Percentiles rank a stretch among this genome's conserved stretches.
Conservation (phyloP, 2,797 vertebrate genomes). For the Otus scops region DNA sequence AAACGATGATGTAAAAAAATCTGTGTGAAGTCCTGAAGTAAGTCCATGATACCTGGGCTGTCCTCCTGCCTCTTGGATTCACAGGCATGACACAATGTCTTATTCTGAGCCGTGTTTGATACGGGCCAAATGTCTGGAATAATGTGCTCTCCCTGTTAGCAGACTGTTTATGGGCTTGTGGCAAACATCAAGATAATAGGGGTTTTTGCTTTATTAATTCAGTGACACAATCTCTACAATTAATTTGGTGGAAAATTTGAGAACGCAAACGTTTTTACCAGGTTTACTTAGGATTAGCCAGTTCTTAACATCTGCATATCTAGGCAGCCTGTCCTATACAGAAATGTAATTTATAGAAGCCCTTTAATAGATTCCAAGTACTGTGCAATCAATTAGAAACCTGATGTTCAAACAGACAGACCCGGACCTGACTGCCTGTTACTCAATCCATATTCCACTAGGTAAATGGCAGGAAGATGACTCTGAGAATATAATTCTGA, state of each 20-base stretch:
- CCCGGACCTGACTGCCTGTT: neutral
- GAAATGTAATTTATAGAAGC: neutral
- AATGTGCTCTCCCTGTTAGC: neutral
- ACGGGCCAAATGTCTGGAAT: neutral
- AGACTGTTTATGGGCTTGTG: neutral
- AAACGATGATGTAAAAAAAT: neutral
- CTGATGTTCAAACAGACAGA: neutral
- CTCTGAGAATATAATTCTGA: neutral
- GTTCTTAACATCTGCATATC: neutral
- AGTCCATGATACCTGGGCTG: neutral
- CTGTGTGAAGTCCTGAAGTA: neutral
- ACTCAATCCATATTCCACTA: neutral
- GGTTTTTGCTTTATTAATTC: neutral
- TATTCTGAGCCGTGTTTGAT: neutral
- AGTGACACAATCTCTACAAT: neutral
- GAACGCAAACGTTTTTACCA: neutral
- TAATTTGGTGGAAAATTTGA: neutral
- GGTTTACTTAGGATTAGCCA: conserved; percentile 2
- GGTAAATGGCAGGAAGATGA: neutral
- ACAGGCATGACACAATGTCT: neutral
- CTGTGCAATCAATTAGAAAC: conserved; percentile 37
- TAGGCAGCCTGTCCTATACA: neutral
- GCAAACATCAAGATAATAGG: neutral
- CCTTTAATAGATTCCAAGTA: neutral
- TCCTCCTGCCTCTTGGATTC: neutral